Evolutionary conservation across 2,113 vertebrate species (phyloP).

Genomic region (Xenopus laevis): DNA sequence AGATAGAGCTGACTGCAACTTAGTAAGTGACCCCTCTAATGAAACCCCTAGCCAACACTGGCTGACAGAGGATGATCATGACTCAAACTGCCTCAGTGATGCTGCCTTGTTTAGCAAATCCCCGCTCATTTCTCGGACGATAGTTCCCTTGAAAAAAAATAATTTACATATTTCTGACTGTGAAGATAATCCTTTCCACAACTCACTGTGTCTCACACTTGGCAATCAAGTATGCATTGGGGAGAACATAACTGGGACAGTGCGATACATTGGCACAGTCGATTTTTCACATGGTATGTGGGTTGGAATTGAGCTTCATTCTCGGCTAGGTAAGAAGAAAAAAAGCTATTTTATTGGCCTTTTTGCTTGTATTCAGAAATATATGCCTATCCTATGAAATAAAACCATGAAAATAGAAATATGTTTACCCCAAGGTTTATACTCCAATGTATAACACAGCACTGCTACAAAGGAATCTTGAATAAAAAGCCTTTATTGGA

Average conservation of each 20-base stretch:
- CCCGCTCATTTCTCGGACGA: slow-evolving; percentile 48
- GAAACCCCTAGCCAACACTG: neutral
- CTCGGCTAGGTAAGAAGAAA: slow-evolving; percentile 74
- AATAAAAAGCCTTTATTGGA: too few species aligned
- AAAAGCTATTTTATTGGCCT: too few species aligned
- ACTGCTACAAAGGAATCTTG: too few species aligned
- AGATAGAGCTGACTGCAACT: slow-evolving; percentile 6
- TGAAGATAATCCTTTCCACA: slow-evolving; percentile 55
- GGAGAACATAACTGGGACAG: slow-evolving; percentile 63
- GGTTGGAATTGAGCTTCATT: slow-evolving; percentile 74
- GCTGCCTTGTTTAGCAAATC: neutral
- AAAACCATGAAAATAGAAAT: too few species aligned
- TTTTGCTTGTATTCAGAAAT: too few species aligned
- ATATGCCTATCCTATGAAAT: too few species aligned
- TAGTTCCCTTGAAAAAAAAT: slow-evolving; percentile 41
- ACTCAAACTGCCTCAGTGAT: neutral
- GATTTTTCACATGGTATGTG: slow-evolving; percentile 81
- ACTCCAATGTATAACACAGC: too few species aligned
- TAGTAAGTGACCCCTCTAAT: neutral
- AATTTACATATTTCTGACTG: slow-evolving; percentile 59
- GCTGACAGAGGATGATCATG: slow-evolving; percentile 16
- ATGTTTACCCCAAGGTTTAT: too few species aligned
- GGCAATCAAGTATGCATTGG: slow-evolving; percentile 76
- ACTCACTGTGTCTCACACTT: slow-evolving; percentile 65
- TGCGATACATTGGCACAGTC: slow-evolving; percentile 73